phyloP scores from a whole-genome alignment of 1,140 invertebrate species.

The Tyrophagus putrescentiae region DNA sequence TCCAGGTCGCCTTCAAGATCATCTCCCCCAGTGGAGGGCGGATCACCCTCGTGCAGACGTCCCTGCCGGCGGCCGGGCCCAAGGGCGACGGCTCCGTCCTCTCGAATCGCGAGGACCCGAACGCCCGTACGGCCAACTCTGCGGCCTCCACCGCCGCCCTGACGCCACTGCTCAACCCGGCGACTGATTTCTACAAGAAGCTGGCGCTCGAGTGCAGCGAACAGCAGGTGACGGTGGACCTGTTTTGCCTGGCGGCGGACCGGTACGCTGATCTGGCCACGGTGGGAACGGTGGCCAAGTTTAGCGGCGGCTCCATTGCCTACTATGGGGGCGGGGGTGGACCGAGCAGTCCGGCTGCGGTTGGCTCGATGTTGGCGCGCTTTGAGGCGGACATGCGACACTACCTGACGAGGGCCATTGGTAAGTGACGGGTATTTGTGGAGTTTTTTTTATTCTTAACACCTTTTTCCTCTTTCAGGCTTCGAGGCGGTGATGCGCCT shows the following conservation, averaged over 20 bases:
- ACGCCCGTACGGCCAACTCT: constrained; percentile 56
- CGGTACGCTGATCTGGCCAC: constrained; percentile 89
- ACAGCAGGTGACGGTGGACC: constrained; percentile 86
- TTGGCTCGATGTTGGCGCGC: constrained; percentile 26
- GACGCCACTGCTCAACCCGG: constrained; percentile 41
- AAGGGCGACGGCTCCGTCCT: constrained; percentile 46
- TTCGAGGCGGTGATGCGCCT: constrained; percentile 98
- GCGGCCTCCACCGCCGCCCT: constrained; percentile 30
- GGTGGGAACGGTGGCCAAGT: constrained; percentile 79
- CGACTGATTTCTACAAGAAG: constrained; percentile 96
- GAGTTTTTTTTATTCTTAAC: no score
- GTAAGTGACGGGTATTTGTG: no score
- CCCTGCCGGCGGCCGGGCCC: constrained; percentile 75
- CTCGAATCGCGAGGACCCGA: constrained; percentile 67
- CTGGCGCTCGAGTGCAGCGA: constrained; percentile 87
- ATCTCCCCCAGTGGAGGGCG: constrained; percentile 83
- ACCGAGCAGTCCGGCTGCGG: constrained; percentile 27
- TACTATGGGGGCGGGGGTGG: constrained; percentile 79
- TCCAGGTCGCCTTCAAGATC: constrained; percentile 80
- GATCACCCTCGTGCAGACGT: constrained; percentile 81
- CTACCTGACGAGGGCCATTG: constrained; percentile 90
- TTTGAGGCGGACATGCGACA: constrained; percentile 64
- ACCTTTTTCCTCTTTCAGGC: no score
- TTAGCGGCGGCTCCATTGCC: constrained; percentile 82
- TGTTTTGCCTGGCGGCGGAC: constrained; percentile 82